Percentiles rank a stretch among this genome's conserved stretches.
phyloP scores from a whole-genome alignment of 2,888 invertebrate genomes.

The Periphyllus acericola region DNA sequence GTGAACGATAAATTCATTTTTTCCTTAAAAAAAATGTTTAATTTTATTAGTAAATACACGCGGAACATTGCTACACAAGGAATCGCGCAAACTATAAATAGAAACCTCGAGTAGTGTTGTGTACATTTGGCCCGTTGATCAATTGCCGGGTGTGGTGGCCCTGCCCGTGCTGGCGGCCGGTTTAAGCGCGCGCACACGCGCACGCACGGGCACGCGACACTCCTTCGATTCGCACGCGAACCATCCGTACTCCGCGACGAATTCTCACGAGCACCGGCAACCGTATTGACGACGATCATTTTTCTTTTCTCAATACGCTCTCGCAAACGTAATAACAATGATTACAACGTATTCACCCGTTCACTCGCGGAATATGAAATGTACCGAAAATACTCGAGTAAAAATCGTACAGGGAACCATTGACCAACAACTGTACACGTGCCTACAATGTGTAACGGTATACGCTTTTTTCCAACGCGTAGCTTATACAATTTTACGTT shows the following conservation, averaged over 20 bases:
- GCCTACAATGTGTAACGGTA: background rate
- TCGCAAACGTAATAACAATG: too few species aligned
- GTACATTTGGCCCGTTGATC: constrained; percentile 50
- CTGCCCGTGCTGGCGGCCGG: constrained; percentile 28
- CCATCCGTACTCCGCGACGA: background rate
- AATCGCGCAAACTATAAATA: constrained; percentile 54
- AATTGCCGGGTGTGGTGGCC: constrained; percentile 52
- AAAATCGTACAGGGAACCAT: background rate
- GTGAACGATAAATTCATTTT: background rate
- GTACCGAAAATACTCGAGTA: background rate
- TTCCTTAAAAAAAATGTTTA: constrained; percentile 4
- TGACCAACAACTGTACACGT: background rate
- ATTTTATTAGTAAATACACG: background rate
- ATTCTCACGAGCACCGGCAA: background rate
- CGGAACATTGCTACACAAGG: constrained; percentile 6
- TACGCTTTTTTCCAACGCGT: background rate
- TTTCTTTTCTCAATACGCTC: background rate
- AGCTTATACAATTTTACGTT: background rate
- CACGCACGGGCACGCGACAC: background rate
- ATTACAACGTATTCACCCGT: too few species aligned
- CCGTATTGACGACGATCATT: background rate
- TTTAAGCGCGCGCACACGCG: background rate
- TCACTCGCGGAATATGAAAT: background rate
- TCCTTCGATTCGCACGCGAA: constrained; percentile 40
- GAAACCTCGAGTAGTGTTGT: constrained; percentile 22